Evolutionary conservation across 2,113 vertebrate genomes (phyloP).

Genomic region (Tetrao urogallus): DNA sequence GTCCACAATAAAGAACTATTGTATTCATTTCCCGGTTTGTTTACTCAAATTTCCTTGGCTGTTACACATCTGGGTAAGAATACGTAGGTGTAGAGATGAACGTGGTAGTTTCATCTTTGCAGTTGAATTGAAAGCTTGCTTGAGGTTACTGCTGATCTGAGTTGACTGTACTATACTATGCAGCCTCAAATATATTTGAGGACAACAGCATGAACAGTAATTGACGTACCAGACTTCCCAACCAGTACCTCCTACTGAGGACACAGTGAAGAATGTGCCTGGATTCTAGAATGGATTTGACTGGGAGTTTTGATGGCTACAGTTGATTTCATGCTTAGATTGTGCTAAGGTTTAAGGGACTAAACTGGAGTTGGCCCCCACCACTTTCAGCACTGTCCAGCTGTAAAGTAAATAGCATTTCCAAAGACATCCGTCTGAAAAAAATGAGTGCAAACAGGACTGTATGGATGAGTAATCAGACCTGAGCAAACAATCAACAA

Average conservation of each 20-base stretch:
- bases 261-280: not conserved
- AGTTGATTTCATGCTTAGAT: not conserved
- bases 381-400: not conserved
- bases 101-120: not conserved
- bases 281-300: not conserved
- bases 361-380: not conserved
- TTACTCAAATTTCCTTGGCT: not conserved
- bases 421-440: not conserved
- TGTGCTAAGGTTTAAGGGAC: not conserved
- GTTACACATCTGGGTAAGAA: not conserved
- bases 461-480: constrained; percentile 21
- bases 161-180: not conserved
- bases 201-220: not conserved
- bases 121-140: not conserved
- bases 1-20: constrained; percentile 15
- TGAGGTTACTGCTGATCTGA: not conserved
- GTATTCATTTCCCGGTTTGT: constrained; percentile 15
- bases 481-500: constrained; percentile 47
- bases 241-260: not conserved
- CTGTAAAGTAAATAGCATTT: constrained; percentile 25
- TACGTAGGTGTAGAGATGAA: not conserved
- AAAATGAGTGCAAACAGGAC: constrained; percentile 4
- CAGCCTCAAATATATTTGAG: not conserved
- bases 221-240: not conserved
- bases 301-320: not conserved